These are phyloP conservation scores for Channa striata DNA, from an alignment of 2,797 vertebrate species.

Conservation along the genomic window DNA sequence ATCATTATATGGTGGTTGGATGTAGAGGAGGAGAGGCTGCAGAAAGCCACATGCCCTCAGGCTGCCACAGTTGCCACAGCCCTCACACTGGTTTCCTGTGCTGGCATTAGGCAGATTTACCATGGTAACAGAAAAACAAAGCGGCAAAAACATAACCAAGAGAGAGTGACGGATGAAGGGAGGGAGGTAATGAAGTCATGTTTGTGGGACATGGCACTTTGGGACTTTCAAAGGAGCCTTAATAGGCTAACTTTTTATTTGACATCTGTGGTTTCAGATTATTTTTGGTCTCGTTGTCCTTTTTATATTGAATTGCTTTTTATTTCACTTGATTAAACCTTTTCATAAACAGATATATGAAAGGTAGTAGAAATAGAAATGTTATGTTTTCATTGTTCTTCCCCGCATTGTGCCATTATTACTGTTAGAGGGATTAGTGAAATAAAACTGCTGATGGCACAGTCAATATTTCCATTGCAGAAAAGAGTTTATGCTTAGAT, in stretches of 20 bases:
- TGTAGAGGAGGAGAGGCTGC: conserved; percentile 23
- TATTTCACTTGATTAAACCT: background rate
- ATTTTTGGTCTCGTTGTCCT: background rate
- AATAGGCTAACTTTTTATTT: background rate
- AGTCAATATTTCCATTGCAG: no score
- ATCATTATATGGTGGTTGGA: conserved; percentile 45
- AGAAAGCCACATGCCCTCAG: conserved; percentile 57
- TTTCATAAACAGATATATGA: no score
- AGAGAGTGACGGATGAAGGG: conserved; percentile 15
- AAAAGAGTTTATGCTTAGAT: no score
- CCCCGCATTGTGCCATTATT: no score
- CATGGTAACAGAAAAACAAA: conserved; percentile 75
- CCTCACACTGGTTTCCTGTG: conserved; percentile 69
- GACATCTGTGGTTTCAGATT: conserved; percentile 2
- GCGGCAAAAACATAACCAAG: conserved; percentile 51
- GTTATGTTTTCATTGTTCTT: no score
- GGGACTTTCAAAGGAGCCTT: background rate
- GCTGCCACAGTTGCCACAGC: conserved; percentile 53
- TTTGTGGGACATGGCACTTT: conserved; percentile 19
- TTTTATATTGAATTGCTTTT: background rate
- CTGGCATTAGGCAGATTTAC: conserved; percentile 56
- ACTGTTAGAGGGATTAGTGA: no score
- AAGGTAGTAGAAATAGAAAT: no score
- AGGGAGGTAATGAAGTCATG: conserved; percentile 54
- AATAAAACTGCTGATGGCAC: no score